These are phyloP conservation scores for Struthidea cinerea DNA, from an alignment of 2,113 vertebrate species.

Conservation along the genomic window DNA sequence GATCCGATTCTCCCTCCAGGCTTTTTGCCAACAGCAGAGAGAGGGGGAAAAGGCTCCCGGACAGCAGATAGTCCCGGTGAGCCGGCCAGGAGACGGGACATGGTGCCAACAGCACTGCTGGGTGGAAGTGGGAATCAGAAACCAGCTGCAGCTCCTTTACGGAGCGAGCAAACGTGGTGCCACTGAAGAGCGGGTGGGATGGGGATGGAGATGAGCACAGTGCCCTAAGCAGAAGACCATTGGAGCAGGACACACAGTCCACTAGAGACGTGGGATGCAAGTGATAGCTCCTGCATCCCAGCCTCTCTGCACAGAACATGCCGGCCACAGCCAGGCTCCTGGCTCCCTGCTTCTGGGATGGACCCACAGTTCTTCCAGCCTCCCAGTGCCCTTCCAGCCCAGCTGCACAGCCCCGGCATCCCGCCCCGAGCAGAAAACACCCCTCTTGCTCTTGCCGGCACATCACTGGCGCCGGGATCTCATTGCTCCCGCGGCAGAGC, in stretches of 20 bases:
- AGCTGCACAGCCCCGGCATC: background rate
- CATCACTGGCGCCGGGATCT: background rate
- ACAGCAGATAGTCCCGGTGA: background rate
- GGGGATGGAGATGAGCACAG: background rate
- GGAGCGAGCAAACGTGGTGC: accelerated
- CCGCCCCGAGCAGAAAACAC: background rate
- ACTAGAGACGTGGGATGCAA: accelerated
- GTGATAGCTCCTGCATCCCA: accelerated
- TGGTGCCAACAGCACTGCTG: background rate
- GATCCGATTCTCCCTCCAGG: background rate
- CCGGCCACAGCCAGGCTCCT: background rate
- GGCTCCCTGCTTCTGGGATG: background rate
- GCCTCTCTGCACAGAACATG: background rate
- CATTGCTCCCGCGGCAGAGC: background rate
- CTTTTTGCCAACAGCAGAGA: background rate
- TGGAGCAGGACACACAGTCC: background rate
- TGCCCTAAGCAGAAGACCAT: background rate
- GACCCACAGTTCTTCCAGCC: background rate
- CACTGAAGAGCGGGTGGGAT: accelerated
- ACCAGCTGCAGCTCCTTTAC: background rate
- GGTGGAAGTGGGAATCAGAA: background rate
- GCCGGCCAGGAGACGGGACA: background rate
- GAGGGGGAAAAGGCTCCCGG: background rate
- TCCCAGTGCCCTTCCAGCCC: background rate
- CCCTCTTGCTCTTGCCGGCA: background rate